Evolutionary conservation across 2,797 vertebrate species (phyloP).

Genomic region (Lacerta agilis): DNA sequence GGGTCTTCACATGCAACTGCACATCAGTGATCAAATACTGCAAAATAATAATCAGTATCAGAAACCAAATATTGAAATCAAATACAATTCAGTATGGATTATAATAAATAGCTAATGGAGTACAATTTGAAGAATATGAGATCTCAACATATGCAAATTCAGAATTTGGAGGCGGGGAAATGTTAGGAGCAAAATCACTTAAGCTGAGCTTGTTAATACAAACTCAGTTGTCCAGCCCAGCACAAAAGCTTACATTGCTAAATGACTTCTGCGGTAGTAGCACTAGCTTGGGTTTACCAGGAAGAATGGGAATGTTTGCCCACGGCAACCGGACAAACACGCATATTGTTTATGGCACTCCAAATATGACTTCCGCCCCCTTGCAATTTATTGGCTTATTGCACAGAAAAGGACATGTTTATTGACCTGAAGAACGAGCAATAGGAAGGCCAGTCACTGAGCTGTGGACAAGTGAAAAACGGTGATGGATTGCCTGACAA

Average conservation of each 20-base stretch:
- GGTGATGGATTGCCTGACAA: slow-evolving; percentile 52
- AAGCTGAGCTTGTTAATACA: neutral
- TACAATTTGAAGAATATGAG: neutral
- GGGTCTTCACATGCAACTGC: neutral
- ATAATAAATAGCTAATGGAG: too few relatives aligned
- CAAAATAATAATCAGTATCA: neutral
- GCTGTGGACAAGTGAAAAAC: slow-evolving; percentile 18
- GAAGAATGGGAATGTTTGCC: neutral
- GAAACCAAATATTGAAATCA: neutral
- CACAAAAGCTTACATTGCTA: neutral
- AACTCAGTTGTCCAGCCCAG: neutral
- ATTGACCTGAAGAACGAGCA: slow-evolving; percentile 32
- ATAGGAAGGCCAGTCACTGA: slow-evolving; percentile 30
- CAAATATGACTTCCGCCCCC: neutral
- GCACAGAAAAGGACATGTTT: slow-evolving; percentile 33
- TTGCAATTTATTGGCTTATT: neutral
- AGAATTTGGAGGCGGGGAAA: neutral
- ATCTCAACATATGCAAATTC: neutral
- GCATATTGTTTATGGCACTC: slow-evolving; percentile 1
- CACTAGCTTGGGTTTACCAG: fast-evolving
- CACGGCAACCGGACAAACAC: neutral
- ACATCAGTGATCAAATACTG: neutral
- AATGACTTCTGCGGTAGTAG: neutral
- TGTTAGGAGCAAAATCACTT: neutral
- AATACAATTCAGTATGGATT: neutral